Base-by-base conservation (phyloP, 1,140 invertebrate species). In the Pseudoatta argentina region DNA sequence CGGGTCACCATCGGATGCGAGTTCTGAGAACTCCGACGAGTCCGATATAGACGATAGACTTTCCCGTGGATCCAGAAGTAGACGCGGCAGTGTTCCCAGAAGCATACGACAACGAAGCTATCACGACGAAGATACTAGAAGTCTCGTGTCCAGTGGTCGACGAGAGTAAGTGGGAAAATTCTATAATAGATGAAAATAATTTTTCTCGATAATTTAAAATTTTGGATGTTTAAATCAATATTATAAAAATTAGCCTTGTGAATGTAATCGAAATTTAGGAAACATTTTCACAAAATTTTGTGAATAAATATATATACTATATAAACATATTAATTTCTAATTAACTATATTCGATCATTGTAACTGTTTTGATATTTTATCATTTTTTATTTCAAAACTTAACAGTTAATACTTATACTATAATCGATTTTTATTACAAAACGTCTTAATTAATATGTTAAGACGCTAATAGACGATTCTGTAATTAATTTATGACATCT, bases 11-110 rank as follows among this genome's bases (percentile, higher is more conserved):
- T 94, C 87, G 71, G 96, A 93, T 88, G 96, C 91, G 64, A 96
- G 91, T 82, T 96, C 86, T 85, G 96, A 91, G 76, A 94, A 96
- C 76, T 96, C 96, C 18, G 96, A 95, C 24, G 96, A 96, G 14
- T 96, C 96, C 2, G 96, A 96, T 76, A 94, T 96, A 27, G 96
- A 96, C 57, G 95, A 96, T 85, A 93, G 96, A 18, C 88, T 96
- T 1, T 96, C 96, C 0, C 81, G 95, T 72, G 93, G 95, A 91
- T 93, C 96, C 59, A 81, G 95, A 91, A 66, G 92, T 0, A 92
- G 92, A 87, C 83, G 92, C 24, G 88, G 92, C 18, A 91, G 93
- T 53, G 72, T 94, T 53, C 85, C 91, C 14, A 91, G 91, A 77
- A 92, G 76, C 8, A 30, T 72, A 44, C 91, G 91, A 75, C 72